Conservation (phyloP, 2,113 vertebrate species). For the Cyanoderma ruficeps region DNA sequence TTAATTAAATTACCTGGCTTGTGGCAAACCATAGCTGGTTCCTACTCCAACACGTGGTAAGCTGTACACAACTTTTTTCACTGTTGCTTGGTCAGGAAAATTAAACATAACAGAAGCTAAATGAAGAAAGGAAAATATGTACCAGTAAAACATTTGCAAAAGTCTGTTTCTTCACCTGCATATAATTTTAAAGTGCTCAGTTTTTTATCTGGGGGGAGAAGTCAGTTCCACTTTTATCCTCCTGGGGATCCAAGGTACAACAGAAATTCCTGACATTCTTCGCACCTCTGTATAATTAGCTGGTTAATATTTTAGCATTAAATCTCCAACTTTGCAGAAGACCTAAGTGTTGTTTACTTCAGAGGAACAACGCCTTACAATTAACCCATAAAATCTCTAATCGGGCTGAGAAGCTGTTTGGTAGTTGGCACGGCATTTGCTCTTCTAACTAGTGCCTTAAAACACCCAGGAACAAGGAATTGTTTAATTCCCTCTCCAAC, state of each 20-base stretch:
- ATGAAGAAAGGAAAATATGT: conserved; percentile 40
- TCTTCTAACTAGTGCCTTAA: not conserved
- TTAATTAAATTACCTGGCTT: conserved; percentile 86
- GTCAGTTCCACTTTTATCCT: not conserved
- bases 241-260: not conserved
- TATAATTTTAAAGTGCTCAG: not conserved
- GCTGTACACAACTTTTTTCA: conserved; percentile 95
- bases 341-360: not conserved
- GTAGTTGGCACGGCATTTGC: not conserved
- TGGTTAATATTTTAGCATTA: not conserved
- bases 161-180: not conserved
- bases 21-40: conserved; percentile 97
- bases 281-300: not conserved
- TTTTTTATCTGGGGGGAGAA: not conserved
- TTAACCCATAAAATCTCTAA: not conserved
- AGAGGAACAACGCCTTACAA: not conserved
- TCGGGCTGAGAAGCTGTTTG: not conserved
- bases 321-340: not conserved
- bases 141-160: conserved; percentile 19
- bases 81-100: conserved; percentile 96
- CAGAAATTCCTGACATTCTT: not conserved
- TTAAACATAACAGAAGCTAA: conserved; percentile 98
- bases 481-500: not conserved
- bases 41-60: conserved; percentile 96
- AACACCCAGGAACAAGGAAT: not conserved